phyloP scores from a whole-genome alignment of 2,113 vertebrate genomes.

The Tonatia bakeri region DNA sequence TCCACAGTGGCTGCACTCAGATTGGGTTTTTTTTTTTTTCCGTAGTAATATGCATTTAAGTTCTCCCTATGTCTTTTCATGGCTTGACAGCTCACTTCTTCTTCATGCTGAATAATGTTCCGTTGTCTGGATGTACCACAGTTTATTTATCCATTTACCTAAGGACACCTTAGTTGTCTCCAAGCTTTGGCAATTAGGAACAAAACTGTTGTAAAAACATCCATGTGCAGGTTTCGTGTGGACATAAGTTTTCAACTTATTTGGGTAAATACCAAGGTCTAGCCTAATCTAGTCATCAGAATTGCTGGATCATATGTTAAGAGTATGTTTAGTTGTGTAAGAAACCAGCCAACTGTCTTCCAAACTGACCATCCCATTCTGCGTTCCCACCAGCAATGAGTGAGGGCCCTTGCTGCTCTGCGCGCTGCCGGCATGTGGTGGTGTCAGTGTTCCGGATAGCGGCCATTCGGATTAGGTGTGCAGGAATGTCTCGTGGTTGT shows the following conservation, averaged over 20 bases:
- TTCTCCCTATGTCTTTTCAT: background rate
- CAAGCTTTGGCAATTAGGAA: background rate
- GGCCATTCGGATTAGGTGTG: background rate
- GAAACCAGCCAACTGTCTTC: background rate
- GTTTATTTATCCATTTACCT: background rate
- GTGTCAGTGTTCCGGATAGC: background rate
- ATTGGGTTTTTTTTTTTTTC: background rate
- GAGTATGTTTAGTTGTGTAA: background rate
- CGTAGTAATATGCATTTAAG: background rate
- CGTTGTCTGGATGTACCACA: background rate
- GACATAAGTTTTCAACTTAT: background rate
- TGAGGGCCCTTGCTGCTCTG: background rate
- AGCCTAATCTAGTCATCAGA: background rate
- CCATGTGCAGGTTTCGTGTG: background rate
- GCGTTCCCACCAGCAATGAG: background rate
- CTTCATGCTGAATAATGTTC: background rate
- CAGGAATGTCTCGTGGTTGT: background rate
- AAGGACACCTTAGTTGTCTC: background rate
- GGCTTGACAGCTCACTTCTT: background rate
- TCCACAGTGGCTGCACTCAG: background rate
- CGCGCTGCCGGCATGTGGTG: background rate
- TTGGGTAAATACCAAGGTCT: background rate
- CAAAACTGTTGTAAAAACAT: background rate
- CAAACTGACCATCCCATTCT: background rate
- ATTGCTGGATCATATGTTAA: background rate